Percentiles rank a stretch among this genome's conserved stretches.
Conservation (phyloP, 2,113 vertebrate genomes). For the Noctilio leporinus region DNA sequence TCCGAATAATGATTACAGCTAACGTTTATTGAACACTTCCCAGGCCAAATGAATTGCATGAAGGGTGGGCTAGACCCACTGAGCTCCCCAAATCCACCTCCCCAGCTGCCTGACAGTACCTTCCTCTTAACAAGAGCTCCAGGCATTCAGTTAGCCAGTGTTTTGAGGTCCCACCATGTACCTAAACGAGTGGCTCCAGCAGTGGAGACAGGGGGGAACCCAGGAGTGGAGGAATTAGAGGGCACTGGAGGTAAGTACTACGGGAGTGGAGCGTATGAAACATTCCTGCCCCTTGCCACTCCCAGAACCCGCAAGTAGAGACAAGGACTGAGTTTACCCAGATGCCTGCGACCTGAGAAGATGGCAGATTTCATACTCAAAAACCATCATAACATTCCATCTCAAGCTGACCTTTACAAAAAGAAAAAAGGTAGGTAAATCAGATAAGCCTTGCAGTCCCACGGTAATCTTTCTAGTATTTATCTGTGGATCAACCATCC, state of each 20-base stretch:
- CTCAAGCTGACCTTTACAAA: too few relatives aligned
- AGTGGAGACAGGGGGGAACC: too few relatives aligned
- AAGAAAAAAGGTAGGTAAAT: too few relatives aligned
- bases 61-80: neutral
- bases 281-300: too few relatives aligned
- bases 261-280: neutral
- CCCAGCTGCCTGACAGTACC: neutral
- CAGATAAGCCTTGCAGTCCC: too few relatives aligned
- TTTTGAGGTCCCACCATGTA: neutral
- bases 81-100: neutral
- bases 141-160: neutral
- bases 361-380: too few relatives aligned
- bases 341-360: too few relatives aligned
- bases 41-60: neutral
- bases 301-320: too few relatives aligned
- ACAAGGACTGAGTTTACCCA: too few relatives aligned
- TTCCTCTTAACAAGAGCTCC: neutral
- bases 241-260: neutral
- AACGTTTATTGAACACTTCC: neutral
- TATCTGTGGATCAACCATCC: too few relatives aligned
- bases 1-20: neutral
- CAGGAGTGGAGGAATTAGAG: neutral
- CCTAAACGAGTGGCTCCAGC: neutral
- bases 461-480: too few relatives aligned
- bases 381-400: too few relatives aligned